Evolutionary conservation across 2,113 vertebrate species (phyloP).

Genomic region (Ptilonorhynchus violaceus): DNA sequence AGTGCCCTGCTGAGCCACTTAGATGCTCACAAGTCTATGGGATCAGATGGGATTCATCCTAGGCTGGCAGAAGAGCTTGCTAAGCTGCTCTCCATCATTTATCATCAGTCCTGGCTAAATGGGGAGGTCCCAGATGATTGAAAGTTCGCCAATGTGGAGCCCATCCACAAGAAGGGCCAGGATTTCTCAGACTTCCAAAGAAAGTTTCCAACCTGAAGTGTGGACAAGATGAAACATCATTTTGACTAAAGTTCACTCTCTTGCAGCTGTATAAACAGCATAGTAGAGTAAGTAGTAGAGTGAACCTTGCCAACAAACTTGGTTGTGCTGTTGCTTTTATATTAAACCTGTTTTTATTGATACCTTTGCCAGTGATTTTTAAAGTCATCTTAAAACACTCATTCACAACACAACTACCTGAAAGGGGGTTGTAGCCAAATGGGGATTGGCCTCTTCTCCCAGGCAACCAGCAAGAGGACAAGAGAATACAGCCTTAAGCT

Average conservation of each 20-base stretch:
- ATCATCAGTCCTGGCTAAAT: not conserved
- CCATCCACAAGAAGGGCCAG: not conserved
- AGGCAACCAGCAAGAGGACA: not conserved
- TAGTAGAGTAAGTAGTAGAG: not conserved
- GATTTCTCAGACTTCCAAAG: not conserved
- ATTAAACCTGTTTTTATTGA: not conserved
- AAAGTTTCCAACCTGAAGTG: not conserved
- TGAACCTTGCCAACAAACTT: not conserved
- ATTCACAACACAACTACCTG: not conserved
- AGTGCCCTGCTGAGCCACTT: not conserved
- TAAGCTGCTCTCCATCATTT: not conserved
- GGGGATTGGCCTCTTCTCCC: not conserved
- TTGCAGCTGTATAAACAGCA: not conserved
- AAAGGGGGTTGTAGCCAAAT: not conserved
- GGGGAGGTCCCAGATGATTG: rapidly evolving
- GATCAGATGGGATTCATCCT: not conserved
- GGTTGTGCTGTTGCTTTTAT: not conserved
- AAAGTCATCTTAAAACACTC: not conserved
- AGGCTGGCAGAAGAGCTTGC: rapidly evolving
- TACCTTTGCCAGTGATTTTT: not conserved
- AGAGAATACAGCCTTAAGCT: not conserved
- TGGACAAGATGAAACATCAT: not conserved
- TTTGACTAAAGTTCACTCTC: not conserved
- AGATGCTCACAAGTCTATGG: not conserved
- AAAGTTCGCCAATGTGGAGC: not conserved